Conservation (phyloP, 1,140 invertebrate species). For the Trichoplusia ni region DNA sequence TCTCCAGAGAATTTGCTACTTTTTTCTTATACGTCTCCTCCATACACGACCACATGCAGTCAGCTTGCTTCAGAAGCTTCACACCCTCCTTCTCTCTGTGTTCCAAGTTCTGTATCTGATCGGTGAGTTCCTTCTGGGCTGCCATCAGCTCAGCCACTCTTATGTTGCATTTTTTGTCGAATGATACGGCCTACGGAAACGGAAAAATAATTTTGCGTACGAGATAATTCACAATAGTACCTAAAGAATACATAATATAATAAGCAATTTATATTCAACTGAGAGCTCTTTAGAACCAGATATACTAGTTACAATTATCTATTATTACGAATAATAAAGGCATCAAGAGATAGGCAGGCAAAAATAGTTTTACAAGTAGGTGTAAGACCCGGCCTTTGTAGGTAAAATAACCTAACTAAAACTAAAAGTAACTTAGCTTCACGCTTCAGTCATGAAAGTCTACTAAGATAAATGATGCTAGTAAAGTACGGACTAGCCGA, state of each 20-base stretch:
- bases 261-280: too few relatives aligned
- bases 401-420: background rate
- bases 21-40: slow-evolving; percentile 67
- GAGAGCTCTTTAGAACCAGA: too few relatives aligned
- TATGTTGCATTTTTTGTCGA: slow-evolving; percentile 57
- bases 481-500: slow-evolving; percentile 8
- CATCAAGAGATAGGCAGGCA: too few relatives aligned
- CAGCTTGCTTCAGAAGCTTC: slow-evolving; percentile 59
- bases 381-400: too few relatives aligned
- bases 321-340: too few relatives aligned
- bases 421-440: background rate
- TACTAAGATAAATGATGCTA: background rate
- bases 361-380: too few relatives aligned
- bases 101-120: slow-evolving; percentile 60
- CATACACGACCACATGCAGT: slow-evolving; percentile 72
- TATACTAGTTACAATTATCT: too few relatives aligned
- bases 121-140: slow-evolving; percentile 52
- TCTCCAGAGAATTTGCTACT: slow-evolving; percentile 54
- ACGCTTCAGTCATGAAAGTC: slow-evolving; percentile 6
- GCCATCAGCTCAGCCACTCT: slow-evolving; percentile 50
- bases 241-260: too few relatives aligned
- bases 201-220: background rate
- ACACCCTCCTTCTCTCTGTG: slow-evolving; percentile 55
- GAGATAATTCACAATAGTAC: too few relatives aligned
- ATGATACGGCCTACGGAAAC: slow-evolving; percentile 54